Conservation (phyloP, 1,140 invertebrate genomes). For the Thaumatotibia leucotreta region DNA sequence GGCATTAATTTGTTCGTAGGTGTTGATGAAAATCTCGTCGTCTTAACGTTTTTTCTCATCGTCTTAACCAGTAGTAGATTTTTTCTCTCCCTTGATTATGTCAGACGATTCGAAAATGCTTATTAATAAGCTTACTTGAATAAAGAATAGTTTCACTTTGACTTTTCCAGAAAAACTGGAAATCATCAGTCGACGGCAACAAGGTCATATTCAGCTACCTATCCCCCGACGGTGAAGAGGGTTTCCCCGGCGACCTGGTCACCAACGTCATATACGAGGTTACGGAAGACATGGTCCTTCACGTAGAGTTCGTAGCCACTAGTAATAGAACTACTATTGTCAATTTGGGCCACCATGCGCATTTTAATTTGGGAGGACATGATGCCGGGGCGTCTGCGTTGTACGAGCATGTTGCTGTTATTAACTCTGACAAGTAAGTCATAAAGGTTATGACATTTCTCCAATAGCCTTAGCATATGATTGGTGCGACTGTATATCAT, state of each 20-base stretch:
- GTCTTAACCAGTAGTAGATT: too few relatives aligned
- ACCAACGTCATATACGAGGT: constrained; percentile 84
- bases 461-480: too few relatives aligned
- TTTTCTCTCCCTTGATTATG: too few relatives aligned
- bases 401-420: constrained; percentile 84
- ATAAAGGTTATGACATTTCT: too few relatives aligned
- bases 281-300: constrained; percentile 83
- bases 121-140: too few relatives aligned
- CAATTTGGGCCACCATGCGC: constrained; percentile 95
- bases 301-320: constrained; percentile 84
- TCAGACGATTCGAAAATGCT: too few relatives aligned
- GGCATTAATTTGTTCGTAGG: too few relatives aligned
- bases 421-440: constrained; percentile 83
- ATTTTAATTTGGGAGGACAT: constrained; percentile 95
- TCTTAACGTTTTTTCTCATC: too few relatives aligned
- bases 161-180: constrained; percentile 61
- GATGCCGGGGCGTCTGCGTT: constrained; percentile 76
- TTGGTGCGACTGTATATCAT: too few relatives aligned
- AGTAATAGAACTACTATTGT: constrained; percentile 89
- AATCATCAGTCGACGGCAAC: constrained; percentile 70
- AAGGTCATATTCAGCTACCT: constrained; percentile 82
- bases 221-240: constrained; percentile 90
- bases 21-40: too few relatives aligned
- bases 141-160: too few relatives aligned
- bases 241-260: constrained; percentile 87